phyloP scores from a whole-genome alignment of 2,113 vertebrate genomes.

The Setophaga coronata region DNA sequence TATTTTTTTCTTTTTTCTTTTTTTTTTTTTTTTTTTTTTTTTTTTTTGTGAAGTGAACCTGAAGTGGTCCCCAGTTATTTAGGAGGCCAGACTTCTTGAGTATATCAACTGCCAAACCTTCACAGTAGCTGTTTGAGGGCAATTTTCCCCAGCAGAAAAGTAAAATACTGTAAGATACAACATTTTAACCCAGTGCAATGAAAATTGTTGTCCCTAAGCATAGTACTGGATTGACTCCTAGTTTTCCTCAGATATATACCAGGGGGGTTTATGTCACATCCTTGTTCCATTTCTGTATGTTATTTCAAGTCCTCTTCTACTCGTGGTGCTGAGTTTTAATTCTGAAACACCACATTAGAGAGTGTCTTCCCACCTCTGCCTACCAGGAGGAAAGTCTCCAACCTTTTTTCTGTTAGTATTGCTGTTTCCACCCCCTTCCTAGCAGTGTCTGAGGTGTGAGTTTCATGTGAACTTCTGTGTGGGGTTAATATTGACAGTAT shows the following conservation, averaged over 20 bases:
- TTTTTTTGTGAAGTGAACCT: neutral
- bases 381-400: neutral
- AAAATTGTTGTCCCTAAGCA: neutral
- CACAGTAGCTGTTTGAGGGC: neutral
- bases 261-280: neutral
- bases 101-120: neutral
- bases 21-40: neutral
- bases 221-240: neutral
- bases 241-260: neutral
- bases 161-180: neutral
- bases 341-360: neutral
- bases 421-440: neutral
- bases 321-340: neutral
- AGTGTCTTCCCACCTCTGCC: neutral
- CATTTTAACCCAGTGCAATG: neutral
- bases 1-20: too few relatives aligned
- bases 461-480: constrained; percentile 19
- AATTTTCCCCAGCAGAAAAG: neutral
- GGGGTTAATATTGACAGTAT: constrained; percentile 17
- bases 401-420: neutral
- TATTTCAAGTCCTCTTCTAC: neutral
- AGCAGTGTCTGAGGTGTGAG: constrained; percentile 17
- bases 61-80: neutral
- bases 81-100: neutral
- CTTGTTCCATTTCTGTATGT: neutral